Conservation (phyloP, 2,888 invertebrate species). For the Balanococcus diminutus region DNA sequence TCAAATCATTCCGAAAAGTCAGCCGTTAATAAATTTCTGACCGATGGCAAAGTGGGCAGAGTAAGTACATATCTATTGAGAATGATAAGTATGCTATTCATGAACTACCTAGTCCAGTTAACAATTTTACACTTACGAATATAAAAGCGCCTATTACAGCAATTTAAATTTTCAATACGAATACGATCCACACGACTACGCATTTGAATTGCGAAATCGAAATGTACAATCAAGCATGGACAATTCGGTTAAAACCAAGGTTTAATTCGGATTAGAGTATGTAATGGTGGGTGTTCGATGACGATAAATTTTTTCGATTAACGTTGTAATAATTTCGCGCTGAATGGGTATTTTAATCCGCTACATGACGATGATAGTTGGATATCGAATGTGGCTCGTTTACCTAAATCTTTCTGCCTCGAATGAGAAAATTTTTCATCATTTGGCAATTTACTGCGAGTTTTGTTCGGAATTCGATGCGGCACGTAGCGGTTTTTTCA, state of each 20-base stretch:
- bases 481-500: neutral
- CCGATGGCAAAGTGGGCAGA: conserved; percentile 21
- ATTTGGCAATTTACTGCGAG: neutral
- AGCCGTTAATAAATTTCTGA: conserved; percentile 21
- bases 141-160: too few species aligned
- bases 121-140: neutral
- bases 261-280: neutral
- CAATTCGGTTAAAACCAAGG: neutral
- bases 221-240: neutral
- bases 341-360: neutral
- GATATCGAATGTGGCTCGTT: neutral
- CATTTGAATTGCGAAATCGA: neutral
- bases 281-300: neutral
- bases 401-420: neutral
- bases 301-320: conserved; percentile 6
- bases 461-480: neutral
- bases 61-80: neutral
- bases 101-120: neutral
- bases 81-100: neutral
- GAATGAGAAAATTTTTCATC: neutral
- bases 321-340: neutral
- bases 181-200: neutral
- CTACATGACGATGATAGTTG: neutral
- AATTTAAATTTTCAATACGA: neutral
- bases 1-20: conserved; percentile 40